Evolutionary conservation across 2,797 vertebrate species (phyloP), one percentile per base, ranked within the genome.

Genomic region (Lacerta viridis): DNA sequence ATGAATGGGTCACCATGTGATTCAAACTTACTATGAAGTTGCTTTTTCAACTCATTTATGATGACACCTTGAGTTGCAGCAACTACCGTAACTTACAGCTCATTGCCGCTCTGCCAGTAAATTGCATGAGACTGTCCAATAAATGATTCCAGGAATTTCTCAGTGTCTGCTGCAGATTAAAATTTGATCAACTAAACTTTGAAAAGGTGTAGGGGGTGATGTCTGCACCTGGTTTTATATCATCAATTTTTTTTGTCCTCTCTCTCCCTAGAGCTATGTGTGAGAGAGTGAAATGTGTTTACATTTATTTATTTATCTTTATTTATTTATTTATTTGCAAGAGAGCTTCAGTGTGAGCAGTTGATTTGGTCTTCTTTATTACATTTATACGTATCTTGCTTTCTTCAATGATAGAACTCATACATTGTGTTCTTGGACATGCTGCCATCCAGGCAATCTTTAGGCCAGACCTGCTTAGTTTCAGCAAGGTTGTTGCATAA

Each of bases 21-120:
- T 90, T 89, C 17, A 83, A 86, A 82, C 68, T 64, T 90, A 8
- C 25, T 20, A 17, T 68, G 0, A 50, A 0, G 0, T 29, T 89
- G 29, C 15, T 88, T 72, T 86, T 41, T 91, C 81, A 20, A 2
- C 90, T 84, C 81, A 83, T 86, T 90, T 94, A 72, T 25, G 27
- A 11, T 72, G 77, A 87, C 27, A n/a, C 84, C 17, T 87, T 90
- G 82, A 6, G 76, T 88, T 92, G 77, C 36, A 80, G 84, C 66
- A 89, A 82, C 55, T n/a, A 1, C 85, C 10, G 20, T 87, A 80
- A 39, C 61, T 84, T 90, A 76, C 64, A 89, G 7, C 17, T 11
- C 4, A 1, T 50, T 85, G 5, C 69, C 17, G 8, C 41, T 88
- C 46, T 83, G 39, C 72, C 88, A 80, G 82, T 72, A 55, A 90